Evolutionary conservation across 2,113 vertebrate genomes (phyloP).

Genomic region (Leucosticte australis): DNA sequence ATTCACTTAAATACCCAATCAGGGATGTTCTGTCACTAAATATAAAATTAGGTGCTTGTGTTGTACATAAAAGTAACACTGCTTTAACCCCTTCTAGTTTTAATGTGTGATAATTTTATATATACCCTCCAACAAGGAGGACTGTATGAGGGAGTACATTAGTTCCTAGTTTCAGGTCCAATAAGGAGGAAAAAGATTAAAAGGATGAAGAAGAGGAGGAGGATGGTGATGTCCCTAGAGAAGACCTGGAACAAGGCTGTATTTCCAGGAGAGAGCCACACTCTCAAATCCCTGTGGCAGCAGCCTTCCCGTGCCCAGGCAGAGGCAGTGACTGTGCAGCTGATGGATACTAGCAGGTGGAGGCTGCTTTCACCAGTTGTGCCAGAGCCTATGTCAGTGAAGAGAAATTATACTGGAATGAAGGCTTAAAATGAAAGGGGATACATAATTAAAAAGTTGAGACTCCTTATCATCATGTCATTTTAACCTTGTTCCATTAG

Average conservation of each 20-base stretch:
- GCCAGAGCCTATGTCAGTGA: not conserved
- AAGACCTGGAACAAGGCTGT: not conserved
- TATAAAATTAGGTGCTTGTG: not conserved
- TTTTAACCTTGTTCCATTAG: constrained; percentile 54
- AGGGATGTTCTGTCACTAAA: not conserved
- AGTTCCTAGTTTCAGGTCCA: not conserved
- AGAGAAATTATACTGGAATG: not conserved
- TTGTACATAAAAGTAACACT: not conserved
- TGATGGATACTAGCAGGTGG: not conserved
- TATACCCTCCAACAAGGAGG: not conserved
- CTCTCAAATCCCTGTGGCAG: not conserved
- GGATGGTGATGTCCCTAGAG: not conserved
- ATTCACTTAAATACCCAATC: not conserved
- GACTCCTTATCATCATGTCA: constrained; percentile 35
- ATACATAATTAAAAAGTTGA: constrained; percentile 49
- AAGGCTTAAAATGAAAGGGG: constrained; percentile 26
- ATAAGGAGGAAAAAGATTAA: not conserved
- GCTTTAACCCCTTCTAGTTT: not conserved
- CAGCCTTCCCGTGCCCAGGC: fast-evolving
- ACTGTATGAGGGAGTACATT: not conserved
- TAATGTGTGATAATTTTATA: not conserved
- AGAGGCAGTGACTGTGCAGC: not conserved
- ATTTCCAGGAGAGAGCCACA: not conserved
- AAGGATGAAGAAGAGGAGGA: not conserved
- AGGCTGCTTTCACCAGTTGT: not conserved